Evolutionary conservation across 2,113 vertebrate genomes (phyloP).

Genomic region (Phylloscopus trochiloides): DNA sequence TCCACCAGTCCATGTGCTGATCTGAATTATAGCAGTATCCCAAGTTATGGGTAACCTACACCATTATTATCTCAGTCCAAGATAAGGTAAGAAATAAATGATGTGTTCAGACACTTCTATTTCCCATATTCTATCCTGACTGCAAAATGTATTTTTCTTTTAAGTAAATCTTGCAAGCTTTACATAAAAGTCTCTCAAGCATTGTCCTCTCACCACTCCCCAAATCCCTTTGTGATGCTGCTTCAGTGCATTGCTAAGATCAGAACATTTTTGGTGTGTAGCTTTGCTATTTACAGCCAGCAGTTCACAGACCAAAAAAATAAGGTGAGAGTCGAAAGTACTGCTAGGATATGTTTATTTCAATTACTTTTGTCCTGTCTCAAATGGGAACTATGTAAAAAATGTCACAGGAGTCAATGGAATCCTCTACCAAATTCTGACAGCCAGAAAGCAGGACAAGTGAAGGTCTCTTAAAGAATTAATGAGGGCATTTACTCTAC

Average conservation of each 20-base stretch:
- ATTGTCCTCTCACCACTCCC: background rate
- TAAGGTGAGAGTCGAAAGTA: background rate
- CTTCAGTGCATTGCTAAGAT: background rate
- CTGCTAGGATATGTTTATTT: background rate
- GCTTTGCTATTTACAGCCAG: background rate
- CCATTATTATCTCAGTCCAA: background rate
- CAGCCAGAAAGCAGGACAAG: background rate
- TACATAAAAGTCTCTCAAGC: background rate
- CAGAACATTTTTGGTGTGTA: background rate
- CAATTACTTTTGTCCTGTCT: background rate
- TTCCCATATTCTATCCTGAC: background rate
- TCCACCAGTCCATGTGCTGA: background rate
- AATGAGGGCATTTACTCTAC: background rate
- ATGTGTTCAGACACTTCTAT: background rate
- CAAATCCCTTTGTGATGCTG: background rate
- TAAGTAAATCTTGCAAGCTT: background rate
- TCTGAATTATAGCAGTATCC: background rate
- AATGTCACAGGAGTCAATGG: background rate
- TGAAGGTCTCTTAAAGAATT: conserved; percentile 13
- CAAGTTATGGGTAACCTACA: background rate
- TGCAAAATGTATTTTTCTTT: background rate
- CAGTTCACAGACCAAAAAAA: background rate
- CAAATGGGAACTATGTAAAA: background rate
- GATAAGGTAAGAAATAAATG: background rate
- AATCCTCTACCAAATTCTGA: background rate